Percentiles rank a stretch among this genome's conserved stretches.
These are phyloP conservation scores for Lysiphlebus fabarum DNA, from an alignment of 1,140 invertebrate genomes.

Conservation along the genomic window DNA sequence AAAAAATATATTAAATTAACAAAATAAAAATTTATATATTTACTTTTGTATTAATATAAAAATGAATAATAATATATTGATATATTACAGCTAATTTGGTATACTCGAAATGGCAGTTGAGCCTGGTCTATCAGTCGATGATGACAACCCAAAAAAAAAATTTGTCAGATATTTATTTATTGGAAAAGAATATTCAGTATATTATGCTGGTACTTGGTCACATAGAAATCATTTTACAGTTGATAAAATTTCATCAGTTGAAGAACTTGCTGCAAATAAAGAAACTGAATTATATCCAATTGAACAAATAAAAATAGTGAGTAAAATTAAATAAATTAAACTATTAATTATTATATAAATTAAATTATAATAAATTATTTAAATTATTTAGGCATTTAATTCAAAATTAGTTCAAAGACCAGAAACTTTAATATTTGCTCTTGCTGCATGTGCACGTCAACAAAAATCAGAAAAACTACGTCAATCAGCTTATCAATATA, in stretches of 20 bases:
- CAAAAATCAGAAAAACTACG: conserved; percentile 45
- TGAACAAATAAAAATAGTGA: conserved; percentile 53
- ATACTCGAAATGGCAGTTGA: conserved; percentile 19
- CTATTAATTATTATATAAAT: not conserved
- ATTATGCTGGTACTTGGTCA: conserved; percentile 59
- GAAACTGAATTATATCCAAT: conserved; percentile 50
- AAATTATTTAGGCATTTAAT: conserved; percentile 47
- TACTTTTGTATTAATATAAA: too few relatives aligned
- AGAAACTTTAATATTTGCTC: conserved; percentile 60
- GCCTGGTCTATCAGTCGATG: conserved; percentile 10
- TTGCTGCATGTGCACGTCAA: conserved; percentile 58
- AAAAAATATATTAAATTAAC: not conserved
- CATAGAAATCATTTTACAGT: conserved; percentile 54
- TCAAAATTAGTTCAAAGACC: conserved; percentile 55
- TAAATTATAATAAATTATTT: conserved; percentile 19
- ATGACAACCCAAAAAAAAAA: conserved; percentile 20
- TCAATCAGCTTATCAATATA: conserved; percentile 53
- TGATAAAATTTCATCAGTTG: conserved; percentile 46
- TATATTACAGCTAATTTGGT: too few relatives aligned
- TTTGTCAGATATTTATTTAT: conserved; percentile 52
- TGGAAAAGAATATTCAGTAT: conserved; percentile 58
- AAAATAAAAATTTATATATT: not conserved
- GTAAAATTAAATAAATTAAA: conserved; percentile 16
- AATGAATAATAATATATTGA: too few relatives aligned
- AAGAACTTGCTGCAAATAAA: conserved; percentile 44